Conservation (phyloP, 2,113 vertebrate species). For the Gobiocypris rarus region DNA sequence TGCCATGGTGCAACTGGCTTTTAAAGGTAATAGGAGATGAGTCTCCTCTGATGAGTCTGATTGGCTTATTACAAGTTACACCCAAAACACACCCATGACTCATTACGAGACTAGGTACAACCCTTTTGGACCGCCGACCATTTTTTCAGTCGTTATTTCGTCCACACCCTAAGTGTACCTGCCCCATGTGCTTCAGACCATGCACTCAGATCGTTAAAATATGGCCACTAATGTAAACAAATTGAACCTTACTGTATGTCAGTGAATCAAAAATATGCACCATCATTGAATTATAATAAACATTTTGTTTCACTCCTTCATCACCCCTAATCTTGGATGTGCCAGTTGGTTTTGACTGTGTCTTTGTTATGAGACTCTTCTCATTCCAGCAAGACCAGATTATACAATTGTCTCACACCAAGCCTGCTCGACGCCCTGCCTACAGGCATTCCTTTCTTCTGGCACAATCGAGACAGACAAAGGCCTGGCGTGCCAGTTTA, state of each 20-base stretch:
- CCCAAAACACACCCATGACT: no score
- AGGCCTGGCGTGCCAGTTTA: conserved; percentile 62
- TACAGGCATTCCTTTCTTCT: conserved; percentile 11
- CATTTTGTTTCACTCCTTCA: background rate
- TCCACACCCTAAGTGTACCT: no score
- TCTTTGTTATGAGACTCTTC: background rate
- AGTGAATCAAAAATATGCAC: background rate
- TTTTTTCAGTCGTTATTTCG: no score
- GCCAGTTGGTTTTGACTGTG: conserved; percentile 24
- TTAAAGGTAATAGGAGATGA: no score
- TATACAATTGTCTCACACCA: background rate
- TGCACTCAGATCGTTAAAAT: no score
- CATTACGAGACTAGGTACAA: no score
- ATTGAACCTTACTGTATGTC: background rate
- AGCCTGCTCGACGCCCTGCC: conserved; percentile 34
- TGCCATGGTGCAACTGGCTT: no score
- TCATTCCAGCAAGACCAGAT: conserved; percentile 10
- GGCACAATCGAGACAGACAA: conserved; percentile 23
- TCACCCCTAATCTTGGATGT: conserved; percentile 7
- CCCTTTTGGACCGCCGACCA: no score
- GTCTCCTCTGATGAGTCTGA: no score
- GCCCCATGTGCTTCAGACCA: no score
- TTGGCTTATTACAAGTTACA: no score
- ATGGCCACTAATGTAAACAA: no score
- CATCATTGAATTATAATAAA: background rate